Evolutionary conservation across 2,113 vertebrate species (phyloP), one percentile per base, ranked within the genome.

Genomic region (Lophochroa leadbeateri): DNA sequence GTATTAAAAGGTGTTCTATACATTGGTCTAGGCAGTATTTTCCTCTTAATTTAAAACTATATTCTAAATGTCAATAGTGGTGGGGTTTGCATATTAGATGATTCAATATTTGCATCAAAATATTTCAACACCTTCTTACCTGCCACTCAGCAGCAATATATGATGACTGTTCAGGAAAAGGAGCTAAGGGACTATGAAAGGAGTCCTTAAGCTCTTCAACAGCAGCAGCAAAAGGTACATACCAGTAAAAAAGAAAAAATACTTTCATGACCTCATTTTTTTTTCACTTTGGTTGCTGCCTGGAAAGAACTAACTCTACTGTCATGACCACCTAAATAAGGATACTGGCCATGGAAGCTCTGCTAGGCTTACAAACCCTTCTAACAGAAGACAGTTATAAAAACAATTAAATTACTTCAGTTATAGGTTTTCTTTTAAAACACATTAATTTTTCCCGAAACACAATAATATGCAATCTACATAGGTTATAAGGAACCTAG

Each of bases 401-500:
- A 90, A 94, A 84, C 69, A 86, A 91, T 33, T 43, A 78, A 63
- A 80, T 20, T 0, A 74, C 47, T 71, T 86, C 18, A 14, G 1
- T 16, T 83, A 88, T 41, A 72, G 20, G 2, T 1, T 50, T 79
- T 91, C 47, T 91, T 93, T 92, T 14, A 6, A 47, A 86, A 85
- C 2, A 5, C 24, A 49, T 69, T 90, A 91, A 75, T 82, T 93
- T 90, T 92, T 81, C 67, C 74, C 44, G 91, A 69, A 86, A 91
- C 68, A 88, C 61, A 90, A 70, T 53, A 61, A 94, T 89, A 91
- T 47, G 7, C 92, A 93, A 97, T 94, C 91, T 92, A 68, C 81
- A 90, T 71, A 80, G 49, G 92, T 58, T 97, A 93, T 87, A 95
- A 97, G 88, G 77, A 97, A 95, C 25, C 57, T 95, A 94, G 74